These are phyloP conservation scores for Pseudomyrmex flavicornis DNA, from an alignment of 1,140 invertebrate species.

Conservation along the genomic window DNA sequence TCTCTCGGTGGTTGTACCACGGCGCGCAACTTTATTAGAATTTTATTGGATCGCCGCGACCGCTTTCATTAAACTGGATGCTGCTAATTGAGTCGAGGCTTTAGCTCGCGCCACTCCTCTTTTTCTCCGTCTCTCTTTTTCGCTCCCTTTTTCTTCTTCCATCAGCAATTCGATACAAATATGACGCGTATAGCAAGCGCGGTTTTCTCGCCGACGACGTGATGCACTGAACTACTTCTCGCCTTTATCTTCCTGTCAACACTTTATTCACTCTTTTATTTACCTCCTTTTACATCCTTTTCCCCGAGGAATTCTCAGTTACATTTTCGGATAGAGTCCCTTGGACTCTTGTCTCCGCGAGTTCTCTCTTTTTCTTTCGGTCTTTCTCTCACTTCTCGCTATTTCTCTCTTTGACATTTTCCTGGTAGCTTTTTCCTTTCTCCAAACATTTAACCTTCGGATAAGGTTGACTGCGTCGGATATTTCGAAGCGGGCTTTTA, in stretches of 20 bases:
- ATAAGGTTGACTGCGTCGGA: slow-evolving; percentile 50
- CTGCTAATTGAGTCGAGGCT: slow-evolving; percentile 75
- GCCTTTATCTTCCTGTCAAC: slow-evolving; percentile 4
- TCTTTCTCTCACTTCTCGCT: background rate
- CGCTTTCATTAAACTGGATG: slow-evolving; percentile 76
- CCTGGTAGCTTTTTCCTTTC: background rate
- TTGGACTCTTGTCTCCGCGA: background rate
- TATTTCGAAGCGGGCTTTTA: slow-evolving; percentile 38
- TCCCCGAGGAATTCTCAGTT: background rate
- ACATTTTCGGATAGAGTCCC: background rate
- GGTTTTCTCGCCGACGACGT: background rate
- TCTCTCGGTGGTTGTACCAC: slow-evolving; percentile 37
- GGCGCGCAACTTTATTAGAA: slow-evolving; percentile 73
- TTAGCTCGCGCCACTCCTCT: slow-evolving; percentile 48
- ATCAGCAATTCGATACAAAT: slow-evolving; percentile 57
- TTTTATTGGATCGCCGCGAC: slow-evolving; percentile 75
- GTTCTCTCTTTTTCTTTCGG: background rate
- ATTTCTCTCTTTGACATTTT: slow-evolving; percentile 4
- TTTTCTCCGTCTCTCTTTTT: slow-evolving; percentile 19
- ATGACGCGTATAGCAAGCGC: slow-evolving; percentile 6
- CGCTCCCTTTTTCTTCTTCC: background rate
- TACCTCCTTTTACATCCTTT: background rate
- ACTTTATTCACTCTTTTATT: background rate
- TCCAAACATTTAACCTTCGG: slow-evolving; percentile 48
- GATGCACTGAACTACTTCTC: background rate